Evolutionary conservation across 2,797 vertebrate species (phyloP).

Genomic region (Petrocephalus schoutedeni): DNA sequence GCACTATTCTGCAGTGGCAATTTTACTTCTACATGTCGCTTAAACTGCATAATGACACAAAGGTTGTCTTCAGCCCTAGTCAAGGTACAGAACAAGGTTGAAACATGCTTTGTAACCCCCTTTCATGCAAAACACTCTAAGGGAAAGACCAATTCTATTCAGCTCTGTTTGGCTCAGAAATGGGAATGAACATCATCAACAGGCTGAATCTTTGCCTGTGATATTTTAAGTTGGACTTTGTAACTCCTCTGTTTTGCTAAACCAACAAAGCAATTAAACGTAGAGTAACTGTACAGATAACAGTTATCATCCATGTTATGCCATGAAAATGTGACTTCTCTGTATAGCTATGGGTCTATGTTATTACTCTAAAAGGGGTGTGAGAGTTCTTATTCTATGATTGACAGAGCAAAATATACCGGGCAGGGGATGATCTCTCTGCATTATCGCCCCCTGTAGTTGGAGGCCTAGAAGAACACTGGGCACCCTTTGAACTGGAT

Average conservation of each 20-base stretch:
- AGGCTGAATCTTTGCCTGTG: background rate
- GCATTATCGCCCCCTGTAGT: conserved; percentile 49
- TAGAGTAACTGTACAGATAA: background rate
- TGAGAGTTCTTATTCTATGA: background rate
- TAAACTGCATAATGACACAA: background rate
- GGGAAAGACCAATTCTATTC: background rate
- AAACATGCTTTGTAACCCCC: background rate
- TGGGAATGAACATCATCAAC: background rate
- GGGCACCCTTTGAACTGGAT: conserved; percentile 23
- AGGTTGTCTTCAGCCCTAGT: background rate
- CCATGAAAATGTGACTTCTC: background rate
- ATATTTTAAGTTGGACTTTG: background rate
- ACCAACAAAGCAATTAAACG: background rate
- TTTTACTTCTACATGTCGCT: background rate
- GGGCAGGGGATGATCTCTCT: conserved; percentile 46
- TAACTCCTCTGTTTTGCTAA: background rate
- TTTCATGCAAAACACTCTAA: background rate
- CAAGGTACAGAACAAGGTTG: background rate
- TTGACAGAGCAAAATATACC: conserved; percentile 50
- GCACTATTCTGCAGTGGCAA: background rate
- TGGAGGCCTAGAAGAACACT: conserved; percentile 37
- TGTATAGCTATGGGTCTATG: background rate
- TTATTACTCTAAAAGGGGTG: background rate
- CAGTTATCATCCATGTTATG: background rate
- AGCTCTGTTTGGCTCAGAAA: background rate